phyloP scores from a whole-genome alignment of 2,797 vertebrate species.

The Malurus leucopterus region DNA sequence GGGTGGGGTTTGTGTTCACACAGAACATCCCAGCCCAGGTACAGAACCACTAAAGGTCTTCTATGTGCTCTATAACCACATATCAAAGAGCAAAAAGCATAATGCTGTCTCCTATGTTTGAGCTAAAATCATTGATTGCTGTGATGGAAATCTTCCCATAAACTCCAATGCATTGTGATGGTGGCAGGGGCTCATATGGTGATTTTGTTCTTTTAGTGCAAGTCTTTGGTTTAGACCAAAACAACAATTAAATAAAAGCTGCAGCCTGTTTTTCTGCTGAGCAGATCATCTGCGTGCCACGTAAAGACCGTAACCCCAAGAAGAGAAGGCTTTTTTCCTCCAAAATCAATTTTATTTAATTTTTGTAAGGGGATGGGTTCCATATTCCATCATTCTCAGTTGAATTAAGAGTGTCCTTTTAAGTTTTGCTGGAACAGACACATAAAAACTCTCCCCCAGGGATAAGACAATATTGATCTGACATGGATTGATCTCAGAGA shows the following conservation, averaged over 20 bases:
- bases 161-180: background rate
- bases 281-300: background rate
- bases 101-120: background rate
- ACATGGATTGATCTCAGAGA: background rate
- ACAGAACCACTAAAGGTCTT: background rate
- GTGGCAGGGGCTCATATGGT: background rate
- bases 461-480: conserved; percentile 19
- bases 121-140: background rate
- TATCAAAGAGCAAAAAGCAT: background rate
- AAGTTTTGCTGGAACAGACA: conserved; percentile 7
- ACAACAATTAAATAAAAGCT: conserved; percentile 10
- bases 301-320: background rate
- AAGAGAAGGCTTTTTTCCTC: background rate
- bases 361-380: background rate
- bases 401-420: background rate
- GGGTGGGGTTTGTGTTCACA: background rate
- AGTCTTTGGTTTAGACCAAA: background rate
- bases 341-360: conserved; percentile 25
- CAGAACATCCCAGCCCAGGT: background rate
- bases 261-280: background rate
- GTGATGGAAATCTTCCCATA: background rate
- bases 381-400: background rate
- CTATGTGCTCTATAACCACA: background rate
- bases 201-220: background rate
- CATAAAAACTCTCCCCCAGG: conserved; percentile 1